These are phyloP conservation scores for Macrotis lagotis DNA, from an alignment of 2,113 vertebrate species.

Conservation along the genomic window DNA sequence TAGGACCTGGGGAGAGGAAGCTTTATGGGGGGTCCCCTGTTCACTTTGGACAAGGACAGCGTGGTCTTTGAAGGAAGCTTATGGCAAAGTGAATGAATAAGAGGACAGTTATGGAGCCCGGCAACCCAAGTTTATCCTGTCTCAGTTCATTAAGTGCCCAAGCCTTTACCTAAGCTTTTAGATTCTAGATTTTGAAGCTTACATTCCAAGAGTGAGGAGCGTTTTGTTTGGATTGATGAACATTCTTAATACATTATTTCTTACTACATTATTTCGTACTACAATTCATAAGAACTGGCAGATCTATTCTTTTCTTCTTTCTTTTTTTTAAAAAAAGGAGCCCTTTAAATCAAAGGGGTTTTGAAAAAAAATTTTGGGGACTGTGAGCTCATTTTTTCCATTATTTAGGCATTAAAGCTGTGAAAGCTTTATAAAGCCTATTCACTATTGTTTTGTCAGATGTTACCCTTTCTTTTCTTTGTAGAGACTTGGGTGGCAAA, in stretches of 20 bases:
- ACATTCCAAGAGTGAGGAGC: not conserved
- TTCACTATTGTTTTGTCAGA: conserved; percentile 83
- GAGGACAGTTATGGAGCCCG: not conserved
- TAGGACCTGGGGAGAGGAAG: conserved; percentile 24
- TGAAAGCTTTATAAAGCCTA: conserved; percentile 76
- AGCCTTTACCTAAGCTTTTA: conserved; percentile 21
- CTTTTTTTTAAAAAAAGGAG: conserved; percentile 16
- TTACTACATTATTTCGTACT: conserved; percentile 54
- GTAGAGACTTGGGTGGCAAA: conserved; percentile 75
- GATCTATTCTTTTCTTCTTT: conserved; percentile 57
- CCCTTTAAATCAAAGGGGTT: conserved; percentile 51
- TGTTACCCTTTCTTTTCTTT: conserved; percentile 77
- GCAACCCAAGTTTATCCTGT: conserved; percentile 34
- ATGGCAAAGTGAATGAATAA: conserved; percentile 29
- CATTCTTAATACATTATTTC: conserved; percentile 33
- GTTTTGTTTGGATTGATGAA: conserved; percentile 50
- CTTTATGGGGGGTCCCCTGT: conserved; percentile 68
- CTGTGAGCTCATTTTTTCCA: conserved; percentile 21
- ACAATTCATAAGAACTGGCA: not conserved
- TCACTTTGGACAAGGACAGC: conserved; percentile 58
- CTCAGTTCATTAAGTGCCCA: conserved; percentile 34
- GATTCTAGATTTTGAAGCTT: not conserved
- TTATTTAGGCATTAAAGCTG: conserved; percentile 76
- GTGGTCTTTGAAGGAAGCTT: conserved; percentile 41
- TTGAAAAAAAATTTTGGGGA: conserved; percentile 35